These are phyloP conservation scores for Sycon ciliatum DNA, from an alignment of 37 sponge, comb jelly and placozoan genomes.

Conservation along the genomic window DNA sequence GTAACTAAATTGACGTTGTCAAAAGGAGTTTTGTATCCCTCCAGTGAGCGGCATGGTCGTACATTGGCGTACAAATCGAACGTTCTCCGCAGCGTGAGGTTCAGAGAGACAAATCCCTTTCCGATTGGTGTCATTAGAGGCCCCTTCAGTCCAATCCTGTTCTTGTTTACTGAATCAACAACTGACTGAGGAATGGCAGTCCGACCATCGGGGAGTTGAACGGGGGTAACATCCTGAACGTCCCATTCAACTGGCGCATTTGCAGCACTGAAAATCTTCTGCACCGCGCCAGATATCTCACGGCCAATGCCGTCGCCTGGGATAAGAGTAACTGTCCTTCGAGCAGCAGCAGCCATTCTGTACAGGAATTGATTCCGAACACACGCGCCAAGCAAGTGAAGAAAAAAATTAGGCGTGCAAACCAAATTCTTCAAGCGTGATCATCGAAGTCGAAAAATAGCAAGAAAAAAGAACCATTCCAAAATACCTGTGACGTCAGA, in stretches of 20 bases:
- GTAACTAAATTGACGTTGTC: conserved; percentile 89
- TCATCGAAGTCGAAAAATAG: no score
- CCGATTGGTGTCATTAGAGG: conserved; percentile 96
- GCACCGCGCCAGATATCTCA: conserved; percentile 85
- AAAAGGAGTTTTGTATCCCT: conserved; percentile 75
- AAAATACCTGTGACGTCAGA: no score
- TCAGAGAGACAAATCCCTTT: conserved; percentile 91
- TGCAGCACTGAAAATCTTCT: conserved; percentile 84
- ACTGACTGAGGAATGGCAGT: conserved; percentile 76
- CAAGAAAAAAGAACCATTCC: no score
- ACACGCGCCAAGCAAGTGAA: no score
- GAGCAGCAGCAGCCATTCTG: no score
- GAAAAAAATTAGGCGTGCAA: no score
- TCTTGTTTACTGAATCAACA: conserved; percentile 75
- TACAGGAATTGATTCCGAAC: no score
- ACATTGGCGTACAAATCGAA: conserved; percentile 96
- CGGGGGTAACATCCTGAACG: conserved; percentile 65
- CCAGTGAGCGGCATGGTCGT: conserved; percentile 77
- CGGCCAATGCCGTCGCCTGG: conserved; percentile 98
- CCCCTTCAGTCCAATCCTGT: conserved; percentile 96
- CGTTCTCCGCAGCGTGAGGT: conserved; percentile 78
- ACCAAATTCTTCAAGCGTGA: no score
- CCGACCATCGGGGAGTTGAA: conserved; percentile 59
- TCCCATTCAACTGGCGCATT: conserved; percentile 87
- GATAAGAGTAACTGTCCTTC: conserved; percentile 66